A percentile compares a stretch with the other conserved stretches of the same genome.
phyloP scores from a whole-genome alignment of 2,113 vertebrate species.

The Platysteira castanea region DNA sequence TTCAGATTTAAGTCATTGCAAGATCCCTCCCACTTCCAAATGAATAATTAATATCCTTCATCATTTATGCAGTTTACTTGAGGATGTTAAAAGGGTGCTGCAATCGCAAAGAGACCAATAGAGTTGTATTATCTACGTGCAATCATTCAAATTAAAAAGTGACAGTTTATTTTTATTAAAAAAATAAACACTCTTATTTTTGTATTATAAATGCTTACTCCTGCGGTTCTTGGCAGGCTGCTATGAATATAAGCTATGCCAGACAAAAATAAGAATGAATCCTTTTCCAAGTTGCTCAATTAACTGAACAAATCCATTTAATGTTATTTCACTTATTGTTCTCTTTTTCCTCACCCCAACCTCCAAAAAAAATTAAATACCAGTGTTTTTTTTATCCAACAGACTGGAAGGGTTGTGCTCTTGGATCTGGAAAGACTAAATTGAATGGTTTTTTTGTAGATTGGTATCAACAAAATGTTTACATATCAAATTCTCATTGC shows the following conservation, averaged over 20 bases:
- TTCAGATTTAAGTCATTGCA: background rate
- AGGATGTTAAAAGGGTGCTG: background rate
- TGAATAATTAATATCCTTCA: background rate
- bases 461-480: background rate
- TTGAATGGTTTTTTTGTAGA: background rate
- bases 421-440: background rate
- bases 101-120: background rate
- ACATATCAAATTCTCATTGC: background rate
- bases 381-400: background rate
- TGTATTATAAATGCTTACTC: background rate
- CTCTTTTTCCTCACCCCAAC: background rate
- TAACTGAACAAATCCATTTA: background rate
- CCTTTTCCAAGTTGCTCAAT: background rate
- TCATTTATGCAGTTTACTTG: background rate
- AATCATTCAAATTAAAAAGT: background rate
- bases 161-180: background rate
- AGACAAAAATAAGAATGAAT: background rate
- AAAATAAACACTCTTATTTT: background rate
- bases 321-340: background rate
- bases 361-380: background rate
- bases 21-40: background rate
- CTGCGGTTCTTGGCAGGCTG: background rate
- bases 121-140: accelerated
- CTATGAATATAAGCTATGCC: background rate
- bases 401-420: background rate